Percentiles rank a stretch among this genome's conserved stretches.
Conservation (phyloP, 2,113 vertebrate genomes). For the Melanerpes aurifrons region DNA sequence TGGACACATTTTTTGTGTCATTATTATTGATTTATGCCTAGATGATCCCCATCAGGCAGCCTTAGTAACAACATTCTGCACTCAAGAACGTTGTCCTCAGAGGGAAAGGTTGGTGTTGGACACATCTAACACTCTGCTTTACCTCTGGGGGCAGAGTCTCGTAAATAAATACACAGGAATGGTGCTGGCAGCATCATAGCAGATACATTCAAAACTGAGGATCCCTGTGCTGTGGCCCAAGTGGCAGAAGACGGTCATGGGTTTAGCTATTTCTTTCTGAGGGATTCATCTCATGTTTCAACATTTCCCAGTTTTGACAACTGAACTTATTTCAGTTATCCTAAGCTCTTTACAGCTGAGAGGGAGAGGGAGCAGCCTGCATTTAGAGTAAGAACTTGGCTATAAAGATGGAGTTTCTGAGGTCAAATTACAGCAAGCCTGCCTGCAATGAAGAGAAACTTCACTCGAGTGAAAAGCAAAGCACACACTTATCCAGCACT, state of each 20-base stretch:
- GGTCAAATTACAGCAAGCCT: neutral
- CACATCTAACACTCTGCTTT: neutral
- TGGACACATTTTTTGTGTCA: neutral
- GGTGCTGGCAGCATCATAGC: neutral
- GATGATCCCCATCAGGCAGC: neutral
- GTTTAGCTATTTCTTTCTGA: neutral
- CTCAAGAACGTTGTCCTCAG: neutral
- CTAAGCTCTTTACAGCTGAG: neutral
- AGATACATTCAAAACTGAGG: neutral
- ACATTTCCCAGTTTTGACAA: neutral
- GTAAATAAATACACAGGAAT: neutral
- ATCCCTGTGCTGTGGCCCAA: neutral
- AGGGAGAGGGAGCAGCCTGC: neutral
- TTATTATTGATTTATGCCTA: neutral
- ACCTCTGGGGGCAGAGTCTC: neutral
- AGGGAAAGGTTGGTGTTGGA: neutral
- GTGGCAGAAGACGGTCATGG: neutral
- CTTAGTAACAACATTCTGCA: neutral
- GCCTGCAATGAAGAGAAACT: neutral
- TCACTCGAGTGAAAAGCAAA: neutral
- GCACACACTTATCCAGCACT: neutral
- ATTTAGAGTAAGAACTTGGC: neutral
- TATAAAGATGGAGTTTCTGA: neutral
- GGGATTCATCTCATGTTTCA: neutral
- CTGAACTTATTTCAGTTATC: neutral